Evolutionary conservation across 2,888 invertebrate genomes (phyloP).

Genomic region (Apotomis capreana): DNA sequence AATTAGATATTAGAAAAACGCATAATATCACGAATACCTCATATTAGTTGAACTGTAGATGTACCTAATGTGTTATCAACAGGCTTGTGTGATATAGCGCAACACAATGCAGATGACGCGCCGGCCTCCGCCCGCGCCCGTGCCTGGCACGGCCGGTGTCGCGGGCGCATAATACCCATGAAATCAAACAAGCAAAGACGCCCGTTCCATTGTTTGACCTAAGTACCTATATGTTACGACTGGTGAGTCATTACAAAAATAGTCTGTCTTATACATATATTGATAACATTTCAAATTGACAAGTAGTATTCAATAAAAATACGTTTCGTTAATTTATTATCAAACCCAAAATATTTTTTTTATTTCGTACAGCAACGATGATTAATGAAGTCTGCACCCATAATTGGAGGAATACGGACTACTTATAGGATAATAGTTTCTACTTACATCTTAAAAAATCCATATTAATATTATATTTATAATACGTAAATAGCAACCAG

Average conservation of each 20-base stretch:
- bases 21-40: constrained; percentile 29
- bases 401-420: too few species aligned
- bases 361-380: too few species aligned
- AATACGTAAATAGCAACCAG: too few species aligned
- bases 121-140: constrained; percentile 39
- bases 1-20: constrained; percentile 6
- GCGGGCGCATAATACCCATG: constrained; percentile 30
- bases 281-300: too few species aligned
- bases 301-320: too few species aligned
- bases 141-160: constrained; percentile 50
- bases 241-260: constrained; percentile 1
- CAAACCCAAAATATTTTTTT: too few species aligned
- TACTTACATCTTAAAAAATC: too few species aligned
- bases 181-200: constrained; percentile 37
- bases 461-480: too few species aligned
- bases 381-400: too few species aligned
- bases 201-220: background rate
- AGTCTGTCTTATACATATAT: background rate
- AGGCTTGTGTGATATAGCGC: background rate
- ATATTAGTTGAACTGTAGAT: constrained; percentile 20
- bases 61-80: constrained; percentile 11
- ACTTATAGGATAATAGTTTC: too few species aligned
- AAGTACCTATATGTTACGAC: background rate
- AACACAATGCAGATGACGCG: constrained; percentile 27
- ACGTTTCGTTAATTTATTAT: too few species aligned